Percentiles rank a stretch among this genome's conserved stretches.
Evolutionary conservation across 2,888 invertebrate genomes (phyloP).

Genomic region (Rhodophaea formosa): DNA sequence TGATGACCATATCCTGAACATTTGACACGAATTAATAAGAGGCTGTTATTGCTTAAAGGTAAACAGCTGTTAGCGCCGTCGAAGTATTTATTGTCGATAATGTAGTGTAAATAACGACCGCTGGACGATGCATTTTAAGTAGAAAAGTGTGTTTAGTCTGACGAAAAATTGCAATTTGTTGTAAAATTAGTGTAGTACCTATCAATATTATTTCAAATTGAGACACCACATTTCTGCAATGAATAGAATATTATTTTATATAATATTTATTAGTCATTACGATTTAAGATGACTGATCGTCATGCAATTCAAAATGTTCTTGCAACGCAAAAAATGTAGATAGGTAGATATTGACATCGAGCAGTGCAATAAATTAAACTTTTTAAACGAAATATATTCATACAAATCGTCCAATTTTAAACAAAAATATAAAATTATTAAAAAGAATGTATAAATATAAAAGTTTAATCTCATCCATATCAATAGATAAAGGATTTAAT

Average conservation of each 20-base stretch:
- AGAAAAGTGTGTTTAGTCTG: background rate
- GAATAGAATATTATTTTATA: background rate
- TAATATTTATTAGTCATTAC: slow-evolving; percentile 15
- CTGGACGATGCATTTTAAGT: background rate
- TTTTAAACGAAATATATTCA: background rate
- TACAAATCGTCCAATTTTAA: slow-evolving; percentile 5
- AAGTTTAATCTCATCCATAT: slow-evolving; percentile 8
- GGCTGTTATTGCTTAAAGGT: background rate
- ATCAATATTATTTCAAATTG: background rate
- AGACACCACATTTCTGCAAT: background rate
- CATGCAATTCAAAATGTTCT: background rate
- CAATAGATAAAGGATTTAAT: background rate
- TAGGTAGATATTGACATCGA: background rate
- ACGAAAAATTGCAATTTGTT: background rate
- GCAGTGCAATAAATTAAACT: background rate
- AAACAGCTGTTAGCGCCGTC: background rate
- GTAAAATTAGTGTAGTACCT: background rate
- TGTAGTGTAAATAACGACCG: background rate
- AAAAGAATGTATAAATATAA: background rate
- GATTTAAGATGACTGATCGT: background rate
- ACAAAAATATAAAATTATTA: background rate
- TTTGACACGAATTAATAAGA: background rate
- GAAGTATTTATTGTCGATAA: background rate
- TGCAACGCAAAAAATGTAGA: background rate
- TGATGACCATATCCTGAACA: too few species aligned